Percentiles rank a stretch among this genome's conserved stretches.
Conservation (phyloP, 2,888 invertebrate species). For the Mythimna albipuncta region DNA sequence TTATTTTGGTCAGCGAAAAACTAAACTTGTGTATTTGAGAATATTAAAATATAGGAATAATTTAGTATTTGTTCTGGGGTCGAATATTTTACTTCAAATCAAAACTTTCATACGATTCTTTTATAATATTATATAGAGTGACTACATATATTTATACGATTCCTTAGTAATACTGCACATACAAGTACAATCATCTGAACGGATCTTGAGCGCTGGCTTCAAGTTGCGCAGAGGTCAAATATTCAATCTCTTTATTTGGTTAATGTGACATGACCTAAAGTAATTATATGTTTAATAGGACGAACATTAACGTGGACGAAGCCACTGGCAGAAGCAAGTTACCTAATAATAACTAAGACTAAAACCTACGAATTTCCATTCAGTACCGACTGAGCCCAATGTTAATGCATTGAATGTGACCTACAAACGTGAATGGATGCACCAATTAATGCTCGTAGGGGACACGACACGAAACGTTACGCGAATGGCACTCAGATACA, state of each 20-base stretch:
- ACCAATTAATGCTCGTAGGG: constrained; percentile 59
- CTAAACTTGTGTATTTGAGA: neutral
- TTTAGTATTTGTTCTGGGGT: neutral
- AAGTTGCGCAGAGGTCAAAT: too few species aligned
- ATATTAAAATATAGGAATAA: neutral
- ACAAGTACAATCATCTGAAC: too few species aligned
- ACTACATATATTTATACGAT: too few species aligned
- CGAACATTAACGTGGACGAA: neutral
- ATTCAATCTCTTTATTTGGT: too few species aligned
- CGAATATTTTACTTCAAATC: too few species aligned
- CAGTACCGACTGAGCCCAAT: constrained; percentile 31
- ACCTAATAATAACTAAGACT: constrained; percentile 32
- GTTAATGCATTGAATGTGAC: constrained; percentile 55
- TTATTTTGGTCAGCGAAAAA: constrained; percentile 15
- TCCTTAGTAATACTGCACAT: too few species aligned
- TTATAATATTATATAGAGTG: too few species aligned
- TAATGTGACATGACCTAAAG: too few species aligned
- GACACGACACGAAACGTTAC: constrained; percentile 57
- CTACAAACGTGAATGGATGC: constrained; percentile 56
- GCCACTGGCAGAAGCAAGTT: neutral
- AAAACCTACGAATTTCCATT: constrained; percentile 33
- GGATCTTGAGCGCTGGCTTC: too few species aligned
- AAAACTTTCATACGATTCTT: neutral
- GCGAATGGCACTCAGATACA: constrained; percentile 69
- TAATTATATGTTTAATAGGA: too few species aligned